Conservation (phyloP, 30 jellyfish, hydroid and myxozoan genomes). For the Catostylus mosaicus region DNA sequence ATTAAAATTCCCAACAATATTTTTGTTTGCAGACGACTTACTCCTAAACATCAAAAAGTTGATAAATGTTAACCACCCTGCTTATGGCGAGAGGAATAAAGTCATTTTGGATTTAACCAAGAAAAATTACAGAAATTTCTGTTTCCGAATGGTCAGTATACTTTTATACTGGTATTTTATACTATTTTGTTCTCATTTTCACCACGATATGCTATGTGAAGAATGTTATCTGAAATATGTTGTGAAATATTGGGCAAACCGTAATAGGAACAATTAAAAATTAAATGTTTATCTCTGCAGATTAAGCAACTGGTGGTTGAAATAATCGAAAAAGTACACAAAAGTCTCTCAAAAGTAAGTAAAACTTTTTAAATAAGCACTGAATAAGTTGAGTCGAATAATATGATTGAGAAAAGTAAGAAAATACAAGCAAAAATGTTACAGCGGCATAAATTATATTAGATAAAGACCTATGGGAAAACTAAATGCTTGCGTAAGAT, state of each 20-base stretch:
- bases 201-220: too few relatives aligned
- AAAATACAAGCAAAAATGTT: too few relatives aligned
- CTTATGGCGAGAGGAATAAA: background rate
- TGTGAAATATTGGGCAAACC: too few relatives aligned
- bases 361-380: too few relatives aligned
- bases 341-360: background rate
- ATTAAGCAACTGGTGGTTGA: conserved; percentile 7
- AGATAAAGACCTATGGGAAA: too few relatives aligned
- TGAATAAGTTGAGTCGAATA: too few relatives aligned
- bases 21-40: conserved; percentile 1
- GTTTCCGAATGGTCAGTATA: conserved; percentile 27
- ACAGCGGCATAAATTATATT: too few relatives aligned
- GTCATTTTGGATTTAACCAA: background rate
- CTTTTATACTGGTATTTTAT: background rate
- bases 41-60: conserved; percentile 14
- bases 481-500: too few relatives aligned
- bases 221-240: too few relatives aligned
- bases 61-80: conserved; percentile 19
- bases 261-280: conserved; percentile 2
- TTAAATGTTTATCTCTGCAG: background rate
- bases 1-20: too few relatives aligned
- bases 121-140: conserved; percentile 11
- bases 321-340: background rate
- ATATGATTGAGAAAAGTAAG: too few relatives aligned
- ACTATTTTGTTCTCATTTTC: background rate